Percentiles rank a stretch among this genome's conserved stretches.
These are phyloP conservation scores for Eledona agricola DNA, from an alignment of 2,888 invertebrate genomes.

Conservation along the genomic window DNA sequence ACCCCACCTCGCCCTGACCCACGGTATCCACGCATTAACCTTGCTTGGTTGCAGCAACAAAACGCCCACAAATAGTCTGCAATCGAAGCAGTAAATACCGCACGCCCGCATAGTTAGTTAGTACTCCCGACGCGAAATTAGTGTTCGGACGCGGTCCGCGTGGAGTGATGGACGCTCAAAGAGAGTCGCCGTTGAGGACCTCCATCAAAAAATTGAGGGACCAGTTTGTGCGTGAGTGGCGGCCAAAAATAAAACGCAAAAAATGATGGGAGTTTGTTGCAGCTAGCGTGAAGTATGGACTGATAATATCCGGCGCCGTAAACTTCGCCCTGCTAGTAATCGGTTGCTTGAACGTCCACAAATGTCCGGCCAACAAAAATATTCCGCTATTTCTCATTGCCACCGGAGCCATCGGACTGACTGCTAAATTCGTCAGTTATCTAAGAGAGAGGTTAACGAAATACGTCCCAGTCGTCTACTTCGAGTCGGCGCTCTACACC, in stretches of 20 bases:
- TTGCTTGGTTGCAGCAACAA: slow-evolving; percentile 1
- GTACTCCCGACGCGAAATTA: slow-evolving; percentile 10
- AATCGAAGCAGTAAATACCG: slow-evolving; percentile 4
- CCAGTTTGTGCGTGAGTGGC: slow-evolving; percentile 47
- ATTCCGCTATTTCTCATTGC: slow-evolving; percentile 55
- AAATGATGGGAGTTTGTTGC: no score
- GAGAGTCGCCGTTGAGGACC: slow-evolving; percentile 7
- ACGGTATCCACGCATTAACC: slow-evolving; percentile 10
- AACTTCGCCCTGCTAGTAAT: slow-evolving; percentile 51
- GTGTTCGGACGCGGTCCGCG: slow-evolving; percentile 4
- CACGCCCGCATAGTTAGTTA: slow-evolving; percentile 8
- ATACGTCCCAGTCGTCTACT: slow-evolving; percentile 37
- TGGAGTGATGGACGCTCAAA: slow-evolving; percentile 20
- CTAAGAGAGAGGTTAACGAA: slow-evolving; percentile 40
- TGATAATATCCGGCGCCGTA: slow-evolving; percentile 47
- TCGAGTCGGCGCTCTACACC: slow-evolving; percentile 50
- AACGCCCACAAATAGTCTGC: slow-evolving; percentile 23
- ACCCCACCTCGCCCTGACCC: no score
- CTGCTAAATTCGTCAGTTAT: slow-evolving; percentile 49
- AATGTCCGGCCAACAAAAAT: slow-evolving; percentile 53
- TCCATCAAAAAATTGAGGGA: slow-evolving; percentile 43
- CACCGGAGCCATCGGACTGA: slow-evolving; percentile 50
- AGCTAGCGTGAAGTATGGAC: slow-evolving; percentile 50
- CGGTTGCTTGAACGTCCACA: slow-evolving; percentile 50
- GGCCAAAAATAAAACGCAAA: slow-evolving; percentile 5